A percentile compares a stretch with the other conserved stretches of the same genome.
Conservation (phyloP, 1,140 invertebrate genomes). For the Danaus melanippus region DNA sequence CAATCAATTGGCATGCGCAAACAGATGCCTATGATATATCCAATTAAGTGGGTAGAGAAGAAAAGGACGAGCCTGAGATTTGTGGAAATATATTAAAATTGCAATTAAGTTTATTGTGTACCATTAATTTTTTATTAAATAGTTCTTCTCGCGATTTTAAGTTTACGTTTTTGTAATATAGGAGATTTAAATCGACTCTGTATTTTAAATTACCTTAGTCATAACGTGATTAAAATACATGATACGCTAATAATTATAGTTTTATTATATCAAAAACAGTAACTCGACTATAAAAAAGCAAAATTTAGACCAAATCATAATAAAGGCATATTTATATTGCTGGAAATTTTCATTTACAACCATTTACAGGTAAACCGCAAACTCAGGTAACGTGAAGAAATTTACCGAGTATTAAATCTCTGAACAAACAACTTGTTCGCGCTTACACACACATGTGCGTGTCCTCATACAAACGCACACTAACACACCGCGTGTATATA, state of each 20-base stretch:
- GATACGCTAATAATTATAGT: too few relatives aligned
- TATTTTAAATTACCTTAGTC: too few relatives aligned
- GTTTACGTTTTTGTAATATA: too few relatives aligned
- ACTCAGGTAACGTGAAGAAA: slow-evolving; percentile 64
- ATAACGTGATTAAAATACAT: too few relatives aligned
- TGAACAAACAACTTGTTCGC: slow-evolving; percentile 70
- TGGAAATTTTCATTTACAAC: slow-evolving; percentile 28
- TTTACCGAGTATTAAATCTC: slow-evolving; percentile 69
- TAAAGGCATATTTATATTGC: too few relatives aligned
- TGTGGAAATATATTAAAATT: slow-evolving; percentile 12
- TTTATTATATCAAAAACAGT: too few relatives aligned
- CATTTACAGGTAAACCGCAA: slow-evolving; percentile 21
- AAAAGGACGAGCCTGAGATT: slow-evolving; percentile 33
- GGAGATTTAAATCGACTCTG: too few relatives aligned
- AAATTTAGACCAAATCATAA: too few relatives aligned
- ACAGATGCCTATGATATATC: slow-evolving; percentile 72
- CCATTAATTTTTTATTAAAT: neutral
- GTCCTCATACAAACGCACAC: slow-evolving; percentile 15
- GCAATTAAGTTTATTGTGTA: neutral
- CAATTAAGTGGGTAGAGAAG: slow-evolving; percentile 54
- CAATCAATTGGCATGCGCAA: slow-evolving; percentile 72
- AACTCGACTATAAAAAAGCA: too few relatives aligned
- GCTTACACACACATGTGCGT: slow-evolving; percentile 43
- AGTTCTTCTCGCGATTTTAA: too few relatives aligned
- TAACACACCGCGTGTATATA: neutral